Conservation (phyloP, 2,113 vertebrate genomes). For the Lutjanus erythropterus region DNA sequence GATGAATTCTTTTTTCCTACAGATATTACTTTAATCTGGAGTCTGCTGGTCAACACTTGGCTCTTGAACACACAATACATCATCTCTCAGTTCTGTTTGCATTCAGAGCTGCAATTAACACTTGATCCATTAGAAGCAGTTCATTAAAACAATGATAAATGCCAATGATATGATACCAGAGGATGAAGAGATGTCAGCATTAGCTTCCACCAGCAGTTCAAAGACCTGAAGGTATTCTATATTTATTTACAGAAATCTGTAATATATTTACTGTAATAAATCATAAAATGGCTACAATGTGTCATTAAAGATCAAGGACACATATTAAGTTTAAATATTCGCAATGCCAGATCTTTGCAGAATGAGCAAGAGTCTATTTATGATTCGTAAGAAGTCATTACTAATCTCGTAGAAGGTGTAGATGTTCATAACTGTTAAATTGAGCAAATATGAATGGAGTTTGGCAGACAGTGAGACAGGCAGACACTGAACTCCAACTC, state of each 20-base stretch:
- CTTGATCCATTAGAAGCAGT: not conserved
- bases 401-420: no score
- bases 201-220: not conserved
- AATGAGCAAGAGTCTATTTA: no score
- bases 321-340: no score
- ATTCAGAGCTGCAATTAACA: not conserved
- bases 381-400: no score
- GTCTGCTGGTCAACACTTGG: not conserved
- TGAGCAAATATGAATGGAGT: no score
- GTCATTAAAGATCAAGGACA: no score
- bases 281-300: no score
- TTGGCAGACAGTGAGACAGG: no score
- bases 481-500: no score
- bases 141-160: slow-evolving; percentile 1
- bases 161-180: not conserved
- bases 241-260: not conserved
- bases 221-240: not conserved
- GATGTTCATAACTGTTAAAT: no score
- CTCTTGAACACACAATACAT: not conserved
- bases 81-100: not conserved
- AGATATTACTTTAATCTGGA: not conserved
- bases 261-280: no score
- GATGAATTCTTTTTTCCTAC: not conserved
- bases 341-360: no score
- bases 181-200: not conserved